Evolutionary conservation across 1,140 invertebrate genomes (phyloP), one percentile per base, ranked within the genome.

Genomic region (Listronotus bonariensis): DNA sequence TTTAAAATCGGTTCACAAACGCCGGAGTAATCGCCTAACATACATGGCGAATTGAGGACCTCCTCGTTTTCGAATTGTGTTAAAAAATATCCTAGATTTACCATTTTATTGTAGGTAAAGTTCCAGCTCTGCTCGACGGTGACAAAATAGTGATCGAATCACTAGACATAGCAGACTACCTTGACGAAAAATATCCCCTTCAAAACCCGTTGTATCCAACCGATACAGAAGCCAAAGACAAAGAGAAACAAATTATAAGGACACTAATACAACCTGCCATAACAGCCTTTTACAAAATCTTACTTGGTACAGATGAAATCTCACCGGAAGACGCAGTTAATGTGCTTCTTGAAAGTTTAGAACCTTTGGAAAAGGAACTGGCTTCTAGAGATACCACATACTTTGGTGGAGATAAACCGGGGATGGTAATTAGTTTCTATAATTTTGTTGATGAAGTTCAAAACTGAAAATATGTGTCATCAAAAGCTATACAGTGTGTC

Each of bases 121-220:
- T 96, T 1, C 95, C 95, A 34, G 89, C 93, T 75, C 74, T 90
- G n/a, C 78, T 84, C 36, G 84, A 83, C 31, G 86, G 87, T 32
- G 81, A 79, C 40, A 82, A 89, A 43, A 80, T 86, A 7, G 76
- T 95, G 0, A 90, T 87, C 60, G 93, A 96, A 78, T 95, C 92
- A 69, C 75, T 92, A 26, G 83, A 94, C 14, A 89, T 92, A 49
- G 85, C 87, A 42, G 91, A 96, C 73, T 96, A 91, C 76, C 75
- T 96, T 20, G 92, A 96, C 74, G 90, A 95, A 60, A 85, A 84
- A 43, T 92, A 91, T 79, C 84, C 87, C 0, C 8, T 6, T 6
- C 72, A 89, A 41, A 45, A 45, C 17, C 85, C 83, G 20, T 78
- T 96, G 0, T 84, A 88, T 69, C 84, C 91, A 5, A 79, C 79